Percentiles rank a stretch among this genome's conserved stretches.
phyloP scores from a whole-genome alignment of 2,113 vertebrate species.

The Pluvialis apricaria region DNA sequence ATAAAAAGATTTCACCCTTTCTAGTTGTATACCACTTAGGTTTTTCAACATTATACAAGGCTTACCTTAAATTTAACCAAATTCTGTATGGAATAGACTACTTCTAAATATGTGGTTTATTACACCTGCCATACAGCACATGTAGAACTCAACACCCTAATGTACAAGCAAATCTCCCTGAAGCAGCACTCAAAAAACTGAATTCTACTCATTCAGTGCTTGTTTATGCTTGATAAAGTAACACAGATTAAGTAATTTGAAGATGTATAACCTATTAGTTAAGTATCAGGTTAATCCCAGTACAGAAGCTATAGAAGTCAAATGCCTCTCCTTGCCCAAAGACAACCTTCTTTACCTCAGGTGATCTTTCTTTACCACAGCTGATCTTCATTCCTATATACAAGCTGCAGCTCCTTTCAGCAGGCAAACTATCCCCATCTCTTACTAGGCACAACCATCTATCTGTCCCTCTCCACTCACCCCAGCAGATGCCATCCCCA shows the following conservation, averaged over 20 bases:
- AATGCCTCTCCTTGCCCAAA: neutral
- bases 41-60: neutral
- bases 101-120: neutral
- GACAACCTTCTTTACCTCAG: neutral
- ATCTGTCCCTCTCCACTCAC: neutral
- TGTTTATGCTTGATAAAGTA: neutral
- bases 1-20: neutral
- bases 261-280: neutral
- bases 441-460: neutral
- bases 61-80: neutral
- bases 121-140: neutral
- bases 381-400: neutral
- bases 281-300: neutral
- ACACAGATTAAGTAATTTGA: neutral
- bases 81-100: neutral
- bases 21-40: neutral
- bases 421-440: neutral
- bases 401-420: neutral
- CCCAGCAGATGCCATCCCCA: neutral
- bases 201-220: neutral
- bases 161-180: neutral
- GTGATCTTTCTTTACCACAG: neutral
- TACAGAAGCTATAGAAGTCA: neutral
- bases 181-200: neutral
- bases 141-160: neutral